phyloP scores from a whole-genome alignment of 35 echinoderm and acorn worm genomes.

The Stichopus chloronotus region DNA sequence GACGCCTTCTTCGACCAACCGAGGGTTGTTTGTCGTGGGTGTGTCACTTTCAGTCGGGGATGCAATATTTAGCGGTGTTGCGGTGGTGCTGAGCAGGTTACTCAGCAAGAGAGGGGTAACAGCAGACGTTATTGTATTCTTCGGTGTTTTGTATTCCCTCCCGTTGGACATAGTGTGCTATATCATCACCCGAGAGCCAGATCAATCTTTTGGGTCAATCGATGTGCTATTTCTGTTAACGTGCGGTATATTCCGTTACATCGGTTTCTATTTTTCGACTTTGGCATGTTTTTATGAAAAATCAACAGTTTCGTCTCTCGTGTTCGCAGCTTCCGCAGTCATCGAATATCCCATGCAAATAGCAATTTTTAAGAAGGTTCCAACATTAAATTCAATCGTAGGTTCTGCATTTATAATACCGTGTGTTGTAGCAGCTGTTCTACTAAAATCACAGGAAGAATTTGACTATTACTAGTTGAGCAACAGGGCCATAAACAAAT shows the following conservation, averaged over 20 bases:
- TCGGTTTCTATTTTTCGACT: slow-evolving; percentile 29
- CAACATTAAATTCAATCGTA: slow-evolving; percentile 14
- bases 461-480: too few relatives aligned
- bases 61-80: neutral
- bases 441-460: neutral
- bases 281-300: slow-evolving; percentile 36
- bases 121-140: slow-evolving; percentile 27
- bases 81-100: slow-evolving; percentile 18
- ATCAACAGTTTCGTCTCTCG: slow-evolving; percentile 20
- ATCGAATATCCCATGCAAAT: slow-evolving; percentile 21
- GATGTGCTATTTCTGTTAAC: neutral
- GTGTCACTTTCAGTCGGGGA: slow-evolving; percentile 10
- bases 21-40: neutral
- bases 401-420: slow-evolving; percentile 17
- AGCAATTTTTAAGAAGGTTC: neutral
- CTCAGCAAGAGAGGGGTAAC: slow-evolving; percentile 1
- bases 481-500: too few relatives aligned
- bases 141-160: slow-evolving; percentile 21
- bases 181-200: neutral
- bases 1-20: too few relatives aligned
- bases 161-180: slow-evolving; percentile 19
- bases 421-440: slow-evolving; percentile 8
- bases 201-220: neutral
- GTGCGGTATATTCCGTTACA: slow-evolving; percentile 29
- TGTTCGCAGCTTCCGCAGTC: slow-evolving; percentile 21